Evolutionary conservation across 2,113 vertebrate genomes (phyloP).

Genomic region (Pithys albifrons): DNA sequence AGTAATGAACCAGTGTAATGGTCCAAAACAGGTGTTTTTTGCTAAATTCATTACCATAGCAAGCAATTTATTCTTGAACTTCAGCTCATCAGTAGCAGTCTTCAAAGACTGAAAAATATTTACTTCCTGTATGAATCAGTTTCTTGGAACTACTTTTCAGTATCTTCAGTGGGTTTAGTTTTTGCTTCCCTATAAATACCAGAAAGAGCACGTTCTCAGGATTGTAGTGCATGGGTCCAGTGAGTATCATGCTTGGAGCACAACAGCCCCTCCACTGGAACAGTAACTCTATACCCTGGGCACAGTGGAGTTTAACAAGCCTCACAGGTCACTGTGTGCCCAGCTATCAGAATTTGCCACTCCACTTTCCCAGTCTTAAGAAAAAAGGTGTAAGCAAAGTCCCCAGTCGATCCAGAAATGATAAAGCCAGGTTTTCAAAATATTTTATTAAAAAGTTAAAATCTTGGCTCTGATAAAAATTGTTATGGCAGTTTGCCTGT

Average conservation of each 20-base stretch:
- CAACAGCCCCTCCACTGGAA: neutral
- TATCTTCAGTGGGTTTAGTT: neutral
- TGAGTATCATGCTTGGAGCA: neutral
- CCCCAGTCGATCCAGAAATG: neutral
- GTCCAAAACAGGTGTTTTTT: neutral
- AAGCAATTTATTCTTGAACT: neutral
- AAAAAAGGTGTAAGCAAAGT: neutral
- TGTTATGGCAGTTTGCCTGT: neutral
- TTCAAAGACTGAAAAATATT: neutral
- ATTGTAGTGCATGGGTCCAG: neutral
- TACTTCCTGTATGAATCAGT: neutral
- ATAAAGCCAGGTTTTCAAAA: neutral
- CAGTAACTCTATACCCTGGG: neutral
- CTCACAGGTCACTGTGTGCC: neutral
- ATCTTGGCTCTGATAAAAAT: conserved; percentile 21
- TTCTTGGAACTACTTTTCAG: neutral
- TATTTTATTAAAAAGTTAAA: conserved; percentile 59
- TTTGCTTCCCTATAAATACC: neutral
- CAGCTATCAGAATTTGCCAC: neutral
- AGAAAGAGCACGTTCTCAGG: neutral
- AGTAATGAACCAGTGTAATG: neutral
- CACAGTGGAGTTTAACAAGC: neutral
- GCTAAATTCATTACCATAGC: neutral
- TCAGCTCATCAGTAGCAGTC: neutral
- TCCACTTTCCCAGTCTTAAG: neutral